These are phyloP conservation scores for Cheirogaleus medius DNA, from an alignment of 2,113 vertebrate genomes.

Conservation along the genomic window DNA sequence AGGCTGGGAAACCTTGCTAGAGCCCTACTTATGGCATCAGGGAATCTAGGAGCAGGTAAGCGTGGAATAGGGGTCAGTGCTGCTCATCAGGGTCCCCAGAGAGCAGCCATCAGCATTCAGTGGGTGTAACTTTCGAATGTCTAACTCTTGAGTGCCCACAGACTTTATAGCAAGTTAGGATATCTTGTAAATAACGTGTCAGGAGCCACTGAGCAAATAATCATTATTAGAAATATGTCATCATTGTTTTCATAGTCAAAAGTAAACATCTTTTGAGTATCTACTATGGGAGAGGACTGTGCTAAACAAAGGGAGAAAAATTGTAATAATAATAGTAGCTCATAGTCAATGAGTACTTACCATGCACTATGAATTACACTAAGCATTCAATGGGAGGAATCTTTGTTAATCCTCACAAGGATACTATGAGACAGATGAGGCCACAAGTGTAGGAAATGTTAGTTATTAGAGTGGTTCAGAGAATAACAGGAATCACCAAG, in stretches of 20 bases:
- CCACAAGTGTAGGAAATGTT: neutral
- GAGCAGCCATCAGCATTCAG: neutral
- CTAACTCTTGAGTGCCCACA: neutral
- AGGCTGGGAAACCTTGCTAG: neutral
- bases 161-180: neutral
- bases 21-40: neutral
- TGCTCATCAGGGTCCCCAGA: neutral
- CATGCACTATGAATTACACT: neutral
- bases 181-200: neutral
- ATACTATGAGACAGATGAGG: neutral
- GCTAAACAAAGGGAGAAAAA: neutral
- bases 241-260: neutral
- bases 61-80: neutral
- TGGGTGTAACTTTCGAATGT: rapidly evolving
- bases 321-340: neutral
- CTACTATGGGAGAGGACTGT: neutral
- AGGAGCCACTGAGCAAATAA: neutral
- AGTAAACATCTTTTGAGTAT: neutral
- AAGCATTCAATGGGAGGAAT: neutral
- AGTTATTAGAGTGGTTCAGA: neutral
- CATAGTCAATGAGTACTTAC: neutral
- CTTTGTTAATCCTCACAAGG: neutral
- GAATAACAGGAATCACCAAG: neutral
- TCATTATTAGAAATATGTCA: neutral
- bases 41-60: neutral